Conservation (phyloP, 2,797 vertebrate genomes). For the Arnoldichthys spilopterus region DNA sequence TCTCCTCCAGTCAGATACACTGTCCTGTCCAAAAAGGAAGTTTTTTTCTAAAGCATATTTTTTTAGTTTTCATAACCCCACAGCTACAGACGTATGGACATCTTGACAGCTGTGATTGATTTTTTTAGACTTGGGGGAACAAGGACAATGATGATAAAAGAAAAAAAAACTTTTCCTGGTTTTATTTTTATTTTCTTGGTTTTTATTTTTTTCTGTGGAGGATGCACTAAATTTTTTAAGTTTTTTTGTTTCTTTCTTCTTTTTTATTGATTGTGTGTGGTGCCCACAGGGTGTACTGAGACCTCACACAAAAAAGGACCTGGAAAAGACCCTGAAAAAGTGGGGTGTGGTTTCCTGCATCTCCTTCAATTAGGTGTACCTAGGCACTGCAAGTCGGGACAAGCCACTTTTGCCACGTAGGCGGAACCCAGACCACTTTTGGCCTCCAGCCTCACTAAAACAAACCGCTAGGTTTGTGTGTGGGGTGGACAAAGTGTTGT, state of each 20-base stretch:
- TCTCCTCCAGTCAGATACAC: constrained; percentile 96
- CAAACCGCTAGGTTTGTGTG: constrained; percentile 67
- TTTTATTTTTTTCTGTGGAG: constrained; percentile 81
- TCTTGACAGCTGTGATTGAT: constrained; percentile 87
- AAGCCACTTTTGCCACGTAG: constrained; percentile 66
- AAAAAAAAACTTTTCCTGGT: constrained; percentile 86
- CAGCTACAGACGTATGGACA: constrained; percentile 86
- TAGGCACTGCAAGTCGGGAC: constrained; percentile 71
- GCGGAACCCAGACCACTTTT: constrained; percentile 54
- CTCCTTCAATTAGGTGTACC: constrained; percentile 64
- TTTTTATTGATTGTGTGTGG: constrained; percentile 31
- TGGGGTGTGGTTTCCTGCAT: constrained; percentile 61
- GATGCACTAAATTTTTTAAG: constrained; percentile 99
- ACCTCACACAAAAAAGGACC: constrained; percentile 56
- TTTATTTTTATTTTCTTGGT: constrained; percentile 85
- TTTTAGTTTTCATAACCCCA: constrained; percentile 86
- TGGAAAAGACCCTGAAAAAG: constrained; percentile 43
- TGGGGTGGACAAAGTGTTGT: constrained; percentile 49
- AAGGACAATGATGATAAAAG: constrained; percentile 50
- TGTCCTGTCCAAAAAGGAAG: constrained; percentile 93
- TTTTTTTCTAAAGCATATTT: constrained; percentile 81
- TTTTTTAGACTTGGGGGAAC: constrained; percentile 94
- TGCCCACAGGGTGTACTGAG: constrained; percentile 72
- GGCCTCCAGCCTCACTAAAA: constrained; percentile 65
- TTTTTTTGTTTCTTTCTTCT: constrained; percentile 72